Percentiles rank a stretch among this genome's conserved stretches.
Evolutionary conservation across 1,140 invertebrate genomes (phyloP).

Genomic region (Drosophila chauvacae): DNA sequence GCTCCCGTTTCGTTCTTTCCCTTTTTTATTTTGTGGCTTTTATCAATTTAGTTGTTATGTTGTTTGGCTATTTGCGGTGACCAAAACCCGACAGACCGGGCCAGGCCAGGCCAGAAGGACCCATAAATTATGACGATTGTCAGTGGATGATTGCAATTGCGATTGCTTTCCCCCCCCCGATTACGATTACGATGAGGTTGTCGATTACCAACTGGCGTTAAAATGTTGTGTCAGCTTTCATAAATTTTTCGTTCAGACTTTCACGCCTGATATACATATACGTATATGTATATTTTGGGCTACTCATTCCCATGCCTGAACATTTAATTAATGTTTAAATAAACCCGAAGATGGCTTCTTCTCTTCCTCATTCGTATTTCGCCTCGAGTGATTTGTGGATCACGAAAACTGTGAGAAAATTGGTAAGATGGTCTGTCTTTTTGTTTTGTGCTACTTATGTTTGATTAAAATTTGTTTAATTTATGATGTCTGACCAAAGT

Average conservation of each 20-base stretch:
- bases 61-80: constrained; percentile 52
- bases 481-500: constrained; percentile 46
- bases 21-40: constrained; percentile 60
- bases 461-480: constrained; percentile 69
- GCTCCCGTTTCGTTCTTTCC: constrained; percentile 32
- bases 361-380: constrained; percentile 26
- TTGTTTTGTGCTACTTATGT: constrained; percentile 59
- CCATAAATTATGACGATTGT: constrained; percentile 78
- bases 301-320: constrained; percentile 51
- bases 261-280: constrained; percentile 31
- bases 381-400: constrained; percentile 57
- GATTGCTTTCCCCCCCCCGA: constrained; percentile 19
- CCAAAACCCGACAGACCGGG: constrained; percentile 17
- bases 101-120: constrained; percentile 30
- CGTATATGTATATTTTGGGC: constrained; percentile 5
- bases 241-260: constrained; percentile 56
- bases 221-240: constrained; percentile 58
- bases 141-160: constrained; percentile 49
- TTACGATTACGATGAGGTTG: constrained; percentile 40
- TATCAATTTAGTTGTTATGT: constrained; percentile 74
- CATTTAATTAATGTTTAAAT: constrained; percentile 70
- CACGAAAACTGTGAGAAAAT: constrained; percentile 66
- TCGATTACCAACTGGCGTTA: constrained; percentile 65
- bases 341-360: constrained; percentile 43
- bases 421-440: constrained; percentile 27